A percentile compares a stretch with the other conserved stretches of the same genome.
phyloP scores from a whole-genome alignment of 92 coral and sea anemone genomes.

The Heteractis magnifica region DNA sequence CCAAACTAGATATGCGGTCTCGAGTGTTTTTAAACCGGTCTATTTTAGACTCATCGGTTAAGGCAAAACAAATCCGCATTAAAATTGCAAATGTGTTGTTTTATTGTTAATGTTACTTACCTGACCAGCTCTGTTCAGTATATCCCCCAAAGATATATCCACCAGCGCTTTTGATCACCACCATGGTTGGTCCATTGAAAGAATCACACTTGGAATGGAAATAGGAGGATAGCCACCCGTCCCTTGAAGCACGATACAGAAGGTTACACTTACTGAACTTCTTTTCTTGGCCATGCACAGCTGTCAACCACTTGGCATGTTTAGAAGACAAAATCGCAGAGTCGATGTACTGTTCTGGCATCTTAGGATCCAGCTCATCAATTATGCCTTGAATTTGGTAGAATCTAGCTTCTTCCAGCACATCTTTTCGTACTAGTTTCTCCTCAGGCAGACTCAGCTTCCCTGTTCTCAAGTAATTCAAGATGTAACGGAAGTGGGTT shows the following conservation, averaged over 20 bases:
- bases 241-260: slow-evolving; percentile 44
- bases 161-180: slow-evolving; percentile 40
- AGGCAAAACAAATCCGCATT: too few relatives aligned
- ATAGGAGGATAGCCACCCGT: slow-evolving; percentile 38
- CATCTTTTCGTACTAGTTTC: slow-evolving; percentile 39
- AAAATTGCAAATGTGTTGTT: too few relatives aligned
- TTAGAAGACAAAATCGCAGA: background rate
- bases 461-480: slow-evolving; percentile 71
- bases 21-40: too few relatives aligned
- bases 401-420: slow-evolving; percentile 61
- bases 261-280: background rate
- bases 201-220: slow-evolving; percentile 41
- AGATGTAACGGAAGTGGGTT: slow-evolving; percentile 63
- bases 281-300: background rate
- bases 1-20: too few relatives aligned
- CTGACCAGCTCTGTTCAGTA: slow-evolving; percentile 36
- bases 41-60: too few relatives aligned
- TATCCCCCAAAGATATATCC: slow-evolving; percentile 47
- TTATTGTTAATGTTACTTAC: too few relatives aligned
- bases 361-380: background rate
- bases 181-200: slow-evolving; percentile 42
- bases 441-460: slow-evolving; percentile 54
- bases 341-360: background rate
- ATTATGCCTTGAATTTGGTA: slow-evolving; percentile 59
- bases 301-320: background rate